Evolutionary conservation across 2,797 vertebrate species (phyloP).

Genomic region (Vultur gryphus): DNA sequence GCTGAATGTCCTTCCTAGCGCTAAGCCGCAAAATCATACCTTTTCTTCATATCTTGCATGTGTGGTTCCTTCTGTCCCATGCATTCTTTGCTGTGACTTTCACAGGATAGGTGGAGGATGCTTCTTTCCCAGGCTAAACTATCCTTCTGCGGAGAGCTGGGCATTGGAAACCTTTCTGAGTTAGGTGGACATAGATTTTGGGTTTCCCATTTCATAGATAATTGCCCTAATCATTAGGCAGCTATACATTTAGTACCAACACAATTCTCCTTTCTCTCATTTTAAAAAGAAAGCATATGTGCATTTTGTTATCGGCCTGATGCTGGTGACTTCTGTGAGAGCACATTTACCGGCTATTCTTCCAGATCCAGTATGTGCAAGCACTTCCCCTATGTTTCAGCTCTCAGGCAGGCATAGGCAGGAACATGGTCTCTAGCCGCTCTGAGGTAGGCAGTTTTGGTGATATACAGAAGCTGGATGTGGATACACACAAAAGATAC

Average conservation of each 20-base stretch:
- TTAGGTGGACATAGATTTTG: background rate
- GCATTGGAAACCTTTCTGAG: background rate
- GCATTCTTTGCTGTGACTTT: background rate
- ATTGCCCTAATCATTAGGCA: background rate
- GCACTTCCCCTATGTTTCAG: background rate
- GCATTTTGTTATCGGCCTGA: background rate
- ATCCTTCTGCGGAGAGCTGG: background rate
- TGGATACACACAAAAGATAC: background rate
- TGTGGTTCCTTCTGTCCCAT: background rate
- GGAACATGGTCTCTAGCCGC: background rate
- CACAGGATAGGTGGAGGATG: background rate
- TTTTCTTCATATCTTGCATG: background rate
- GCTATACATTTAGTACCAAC: background rate
- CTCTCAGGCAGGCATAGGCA: background rate
- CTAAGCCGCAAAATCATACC: background rate
- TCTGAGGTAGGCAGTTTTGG: background rate
- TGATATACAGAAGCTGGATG: background rate
- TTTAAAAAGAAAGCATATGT: background rate
- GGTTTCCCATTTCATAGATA: background rate
- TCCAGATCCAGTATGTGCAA: background rate
- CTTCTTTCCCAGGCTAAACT: background rate
- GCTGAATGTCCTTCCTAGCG: background rate
- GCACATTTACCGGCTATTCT: background rate
- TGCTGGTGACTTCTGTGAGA: background rate
- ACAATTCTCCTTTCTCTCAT: background rate